Base-by-base conservation (phyloP, 2,888 invertebrate species). In the Ornithoptera alexandrae region DNA sequence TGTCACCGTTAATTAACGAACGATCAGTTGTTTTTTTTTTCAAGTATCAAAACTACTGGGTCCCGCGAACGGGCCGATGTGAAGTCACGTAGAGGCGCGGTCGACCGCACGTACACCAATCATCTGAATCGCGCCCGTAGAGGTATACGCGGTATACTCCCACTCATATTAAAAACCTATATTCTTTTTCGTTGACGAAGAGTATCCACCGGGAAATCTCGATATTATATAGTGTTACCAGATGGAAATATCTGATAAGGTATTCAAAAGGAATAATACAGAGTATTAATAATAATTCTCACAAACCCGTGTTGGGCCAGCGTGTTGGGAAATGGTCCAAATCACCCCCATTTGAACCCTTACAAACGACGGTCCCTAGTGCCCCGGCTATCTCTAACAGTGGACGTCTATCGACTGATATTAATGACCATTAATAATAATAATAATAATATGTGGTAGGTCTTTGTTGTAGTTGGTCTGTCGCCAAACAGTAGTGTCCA, bases 201-300 rank as follows among this genome's bases (percentile, higher is more conserved):
- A 78, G 79, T 83, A 84, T 87, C 91, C 91, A 81, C 83, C 87
- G 90, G 92, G 91, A 91, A 91, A 91, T 91, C 89, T 88, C 88
- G 85, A 89, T 86, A 84, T 84, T 86, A 85, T 84, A 80, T 62
- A 70, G 67, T 67, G 70, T 60, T 66, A 59, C 66, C 39, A 20
- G 50, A 70, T 66, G 61, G 66, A 65, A 73, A 72, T 67, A 42
- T 56, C 39, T 4, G 17, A 61, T n/a, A 58, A 46, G 46, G 10
- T 15, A 46, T 15, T 46, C 30, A 30, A 30, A 30, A 30, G 5
- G 3, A 30, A 30, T 30, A 30, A 30, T 30, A 30, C 30, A 30
- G 30, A 30, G 30, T 30, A 30, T 30, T 30, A 3, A 30, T 30
- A 30, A 30, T 30, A 30, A 30, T 5, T 30, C 30, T 5, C 30